phyloP scores from a whole-genome alignment of 2,113 vertebrate species.

The Ibidorhyncha struthersii region DNA sequence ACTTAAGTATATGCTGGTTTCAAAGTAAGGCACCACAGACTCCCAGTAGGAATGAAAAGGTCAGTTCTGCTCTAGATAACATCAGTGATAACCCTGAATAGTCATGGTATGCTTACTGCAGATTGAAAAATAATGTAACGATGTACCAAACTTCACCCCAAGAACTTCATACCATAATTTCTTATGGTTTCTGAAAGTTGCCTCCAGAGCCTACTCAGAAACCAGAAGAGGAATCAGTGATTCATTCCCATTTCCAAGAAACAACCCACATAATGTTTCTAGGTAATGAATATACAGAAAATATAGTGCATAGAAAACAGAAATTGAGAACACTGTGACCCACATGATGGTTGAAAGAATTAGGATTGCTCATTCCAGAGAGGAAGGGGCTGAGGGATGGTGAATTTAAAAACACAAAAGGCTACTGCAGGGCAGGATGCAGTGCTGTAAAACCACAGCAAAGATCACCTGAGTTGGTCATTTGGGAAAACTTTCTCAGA shows the following conservation, averaged over 20 bases:
- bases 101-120: neutral
- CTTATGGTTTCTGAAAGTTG: neutral
- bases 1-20: neutral
- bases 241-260: neutral
- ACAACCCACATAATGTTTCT: neutral
- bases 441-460: neutral
- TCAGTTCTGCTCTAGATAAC: neutral
- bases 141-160: neutral
- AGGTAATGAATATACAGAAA: neutral
- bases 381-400: neutral
- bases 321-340: neutral
- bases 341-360: neutral
- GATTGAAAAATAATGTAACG: neutral
- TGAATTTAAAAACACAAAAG: neutral
- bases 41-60: neutral
- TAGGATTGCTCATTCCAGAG: neutral
- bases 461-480: neutral
- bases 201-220: neutral
- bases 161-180: neutral
- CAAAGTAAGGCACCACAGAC: neutral
- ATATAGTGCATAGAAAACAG: neutral
- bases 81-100: neutral
- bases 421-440: neutral
- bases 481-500: neutral
- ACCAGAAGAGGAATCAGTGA: neutral